Evolutionary conservation across 2,797 vertebrate genomes (phyloP).

Genomic region (Lacerta agilis): DNA sequence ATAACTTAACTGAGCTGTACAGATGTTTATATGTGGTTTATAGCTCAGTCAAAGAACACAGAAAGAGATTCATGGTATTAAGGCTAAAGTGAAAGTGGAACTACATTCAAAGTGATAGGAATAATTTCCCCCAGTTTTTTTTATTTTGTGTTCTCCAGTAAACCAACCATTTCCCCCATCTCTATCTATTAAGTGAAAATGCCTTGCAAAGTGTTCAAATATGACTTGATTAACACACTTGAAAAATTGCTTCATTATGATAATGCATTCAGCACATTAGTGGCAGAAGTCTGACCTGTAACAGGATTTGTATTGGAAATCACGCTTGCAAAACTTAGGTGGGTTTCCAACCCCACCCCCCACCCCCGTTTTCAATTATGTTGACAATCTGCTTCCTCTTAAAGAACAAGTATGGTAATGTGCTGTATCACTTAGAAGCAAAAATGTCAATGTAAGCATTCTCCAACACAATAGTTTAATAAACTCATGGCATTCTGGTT

Average conservation of each 20-base stretch:
- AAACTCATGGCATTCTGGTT: neutral
- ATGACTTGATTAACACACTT: neutral
- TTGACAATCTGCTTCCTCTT: neutral
- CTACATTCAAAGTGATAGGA: conserved; percentile 60
- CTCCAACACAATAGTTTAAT: neutral
- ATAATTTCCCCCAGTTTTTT: neutral
- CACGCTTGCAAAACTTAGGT: neutral
- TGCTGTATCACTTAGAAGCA: neutral
- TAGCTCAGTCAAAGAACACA: conserved; percentile 31
- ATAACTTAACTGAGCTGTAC: neutral
- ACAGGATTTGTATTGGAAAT: conserved; percentile 8
- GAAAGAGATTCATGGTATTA: conserved; percentile 57
- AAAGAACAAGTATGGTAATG: neutral
- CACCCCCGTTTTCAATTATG: neutral
- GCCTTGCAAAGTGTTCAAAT: neutral
- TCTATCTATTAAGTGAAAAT: neutral
- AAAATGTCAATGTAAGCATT: neutral
- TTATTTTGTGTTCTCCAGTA: conserved; percentile 32
- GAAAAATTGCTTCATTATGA: neutral
- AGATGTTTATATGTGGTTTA: conserved; percentile 26
- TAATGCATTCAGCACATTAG: conserved; percentile 37
- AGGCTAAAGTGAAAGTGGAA: conserved; percentile 60
- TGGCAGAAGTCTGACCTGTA: conserved; percentile 18
- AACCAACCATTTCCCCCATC: neutral
- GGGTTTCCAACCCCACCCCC: neutral